Percentiles rank a stretch among this genome's conserved stretches.
Conservation (phyloP, 1,140 invertebrate species). For the Ericerus pela region DNA sequence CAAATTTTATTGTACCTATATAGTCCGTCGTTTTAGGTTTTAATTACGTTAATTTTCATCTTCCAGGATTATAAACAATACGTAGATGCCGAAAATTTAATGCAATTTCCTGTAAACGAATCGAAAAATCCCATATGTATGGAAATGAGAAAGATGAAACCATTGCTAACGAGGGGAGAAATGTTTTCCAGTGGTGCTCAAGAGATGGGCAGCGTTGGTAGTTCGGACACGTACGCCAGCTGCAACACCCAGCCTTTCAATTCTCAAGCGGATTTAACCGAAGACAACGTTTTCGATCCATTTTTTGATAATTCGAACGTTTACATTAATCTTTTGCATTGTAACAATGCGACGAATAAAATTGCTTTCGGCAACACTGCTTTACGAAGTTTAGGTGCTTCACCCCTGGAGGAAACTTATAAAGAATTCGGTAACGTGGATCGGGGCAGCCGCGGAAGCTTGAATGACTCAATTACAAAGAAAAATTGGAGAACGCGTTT, state of each 20-base stretch:
- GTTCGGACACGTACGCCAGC: conserved; percentile 85
- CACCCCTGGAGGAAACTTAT: conserved; percentile 37
- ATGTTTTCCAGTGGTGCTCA: conserved; percentile 34
- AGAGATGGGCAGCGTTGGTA: conserved; percentile 60
- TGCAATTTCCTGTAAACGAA: conserved; percentile 65
- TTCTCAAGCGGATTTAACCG: conserved; percentile 37
- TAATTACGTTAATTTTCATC: no score
- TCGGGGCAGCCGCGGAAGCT: conserved; percentile 41
- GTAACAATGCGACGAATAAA: conserved; percentile 37
- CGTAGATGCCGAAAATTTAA: conserved; percentile 69
- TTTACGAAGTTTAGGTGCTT: conserved; percentile 37
- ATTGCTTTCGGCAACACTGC: conserved; percentile 60
- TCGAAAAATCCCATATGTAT: conserved; percentile 60
- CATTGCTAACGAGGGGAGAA: conserved; percentile 29
- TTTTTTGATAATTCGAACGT: conserved; percentile 53
- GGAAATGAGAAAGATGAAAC: conserved; percentile 51
- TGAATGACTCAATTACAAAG: conserved; percentile 51
- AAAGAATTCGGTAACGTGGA: conserved; percentile 36
- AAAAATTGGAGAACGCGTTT: conserved; percentile 75
- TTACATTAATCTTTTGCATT: conserved; percentile 70
- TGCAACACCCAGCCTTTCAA: conserved; percentile 88
- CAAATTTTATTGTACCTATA: no score
- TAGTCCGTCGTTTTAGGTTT: no score
- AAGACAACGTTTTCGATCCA: conserved; percentile 40
- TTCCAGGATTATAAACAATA: conserved; percentile 72